phyloP scores from a whole-genome alignment of 2,113 vertebrate species.

The Gallinago media region DNA sequence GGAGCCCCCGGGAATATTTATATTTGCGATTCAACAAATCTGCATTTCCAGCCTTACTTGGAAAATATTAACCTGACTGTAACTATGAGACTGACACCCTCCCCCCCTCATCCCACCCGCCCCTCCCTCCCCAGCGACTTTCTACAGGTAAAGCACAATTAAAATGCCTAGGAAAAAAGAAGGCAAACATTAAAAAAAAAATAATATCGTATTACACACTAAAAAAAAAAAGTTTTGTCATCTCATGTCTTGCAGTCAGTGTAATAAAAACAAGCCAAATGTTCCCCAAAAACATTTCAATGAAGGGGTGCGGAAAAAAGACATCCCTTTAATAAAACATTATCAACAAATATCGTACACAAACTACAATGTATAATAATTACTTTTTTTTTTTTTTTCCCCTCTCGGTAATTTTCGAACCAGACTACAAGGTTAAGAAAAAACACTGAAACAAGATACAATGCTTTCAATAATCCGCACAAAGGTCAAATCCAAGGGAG shows the following conservation, averaged over 20 bases:
- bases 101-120: background rate
- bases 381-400: conserved; percentile 75
- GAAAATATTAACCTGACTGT: conserved; percentile 75
- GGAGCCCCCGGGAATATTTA: conserved; percentile 61
- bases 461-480: conserved; percentile 89
- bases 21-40: conserved; percentile 66
- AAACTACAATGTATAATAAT: conserved; percentile 88
- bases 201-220: conserved; percentile 25
- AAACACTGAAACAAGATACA: conserved; percentile 90
- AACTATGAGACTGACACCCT: conserved; percentile 79
- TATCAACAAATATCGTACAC: conserved; percentile 87
- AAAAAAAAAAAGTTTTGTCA: conserved; percentile 40
- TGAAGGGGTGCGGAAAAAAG: conserved; percentile 86
- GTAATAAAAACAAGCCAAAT: conserved; percentile 66
- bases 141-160: conserved; percentile 74
- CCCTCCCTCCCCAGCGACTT: conserved; percentile 23
- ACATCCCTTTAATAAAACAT: conserved; percentile 89
- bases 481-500: conserved; percentile 89
- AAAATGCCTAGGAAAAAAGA: conserved; percentile 76
- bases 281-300: conserved; percentile 76
- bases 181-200: conserved; percentile 64
- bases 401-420: conserved; percentile 80
- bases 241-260: conserved; percentile 77
- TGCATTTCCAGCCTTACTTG: background rate
- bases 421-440: conserved; percentile 87